Base-by-base conservation (phyloP, 1,140 invertebrate genomes). In the Ips typographus region DNA sequence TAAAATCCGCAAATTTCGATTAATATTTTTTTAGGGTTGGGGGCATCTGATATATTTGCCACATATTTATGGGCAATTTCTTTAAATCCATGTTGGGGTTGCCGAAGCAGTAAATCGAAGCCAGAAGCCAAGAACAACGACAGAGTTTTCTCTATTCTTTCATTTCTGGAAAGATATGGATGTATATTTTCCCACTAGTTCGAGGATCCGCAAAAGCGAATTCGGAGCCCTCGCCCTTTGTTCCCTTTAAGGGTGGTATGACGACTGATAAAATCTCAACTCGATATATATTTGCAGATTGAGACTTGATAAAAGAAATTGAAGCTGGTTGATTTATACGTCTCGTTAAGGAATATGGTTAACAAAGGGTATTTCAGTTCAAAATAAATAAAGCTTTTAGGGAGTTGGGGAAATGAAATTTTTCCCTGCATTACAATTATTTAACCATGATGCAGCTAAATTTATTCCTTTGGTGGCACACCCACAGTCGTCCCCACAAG, bases 381-480 rank as follows among this genome's bases (percentile, higher is more conserved):
- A 22, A 22, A 22, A 22, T 22, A 22, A 22, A 22, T 22, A 22
- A 22, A 22, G 22, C 22, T 22, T 22, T 22, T 22, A 22, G 22
- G 22, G 22, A 22, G 22, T 22, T 22, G 22, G 22, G 22, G 22
- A 63, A 63, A 5, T 36, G 43, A 39, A 57, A 51, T 57, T 57
- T 65, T 65, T 65, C 63, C 52, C 63, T 40, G 41, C 39, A 56
- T 69, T 62, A 69, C 62, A 62, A 69, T 69, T 22, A 22, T 22
- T 22, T 69, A 53, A 58, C 49, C 67, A 2, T 8, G 5, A 49
- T 55, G 38, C 67, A 69, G 53, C 40, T 39, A 56, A 69, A 69
- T 69, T 62, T 69, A 69, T 69, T 58, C 59, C 42, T 43, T 69
- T 39, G 5, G 62, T 62, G 67, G 40, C 67, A 69, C 67, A 62